A percentile compares a stretch with the other conserved stretches of the same genome.
Evolutionary conservation across 2,113 vertebrate species (phyloP).

Genomic region (Burhinus oedicnemus): DNA sequence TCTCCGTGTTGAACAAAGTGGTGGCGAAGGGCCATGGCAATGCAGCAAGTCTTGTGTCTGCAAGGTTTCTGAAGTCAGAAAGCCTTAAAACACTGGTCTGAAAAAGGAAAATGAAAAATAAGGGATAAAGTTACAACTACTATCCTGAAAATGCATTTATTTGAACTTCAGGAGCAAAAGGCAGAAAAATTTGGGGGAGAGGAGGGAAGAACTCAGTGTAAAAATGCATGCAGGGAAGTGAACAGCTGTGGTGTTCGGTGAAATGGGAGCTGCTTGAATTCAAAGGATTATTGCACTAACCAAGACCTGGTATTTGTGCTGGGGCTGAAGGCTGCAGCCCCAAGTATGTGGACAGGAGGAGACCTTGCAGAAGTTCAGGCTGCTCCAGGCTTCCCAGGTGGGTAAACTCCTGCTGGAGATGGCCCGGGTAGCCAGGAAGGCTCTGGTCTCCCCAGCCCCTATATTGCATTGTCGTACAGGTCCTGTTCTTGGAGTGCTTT

Average conservation of each 20-base stretch:
- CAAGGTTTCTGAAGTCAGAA: not conserved
- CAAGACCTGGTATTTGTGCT: not conserved
- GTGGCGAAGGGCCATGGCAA: not conserved
- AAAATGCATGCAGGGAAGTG: not conserved
- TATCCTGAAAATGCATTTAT: not conserved
- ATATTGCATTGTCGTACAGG: fast-evolving
- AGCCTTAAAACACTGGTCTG: not conserved
- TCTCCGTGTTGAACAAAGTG: not conserved
- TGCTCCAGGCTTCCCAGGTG: not conserved
- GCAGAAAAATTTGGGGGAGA: not conserved
- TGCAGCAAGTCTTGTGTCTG: not conserved
- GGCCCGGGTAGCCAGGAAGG: not conserved
- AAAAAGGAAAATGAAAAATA: not conserved
- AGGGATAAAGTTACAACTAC: not conserved
- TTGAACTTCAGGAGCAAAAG: not conserved
- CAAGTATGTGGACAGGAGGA: not conserved
- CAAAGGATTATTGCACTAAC: not conserved
- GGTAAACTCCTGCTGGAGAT: not conserved
- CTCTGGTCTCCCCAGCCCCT: not conserved
- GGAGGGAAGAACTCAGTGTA: not conserved
- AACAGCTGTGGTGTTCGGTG: slow-evolving; percentile 6
- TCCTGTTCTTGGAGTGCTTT: not conserved
- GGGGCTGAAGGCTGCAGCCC: not conserved
- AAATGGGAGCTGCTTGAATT: slow-evolving; percentile 24
- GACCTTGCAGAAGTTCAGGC: not conserved